phyloP scores from a whole-genome alignment of 2,797 vertebrate species.

The Phoeniculus purpureus region DNA sequence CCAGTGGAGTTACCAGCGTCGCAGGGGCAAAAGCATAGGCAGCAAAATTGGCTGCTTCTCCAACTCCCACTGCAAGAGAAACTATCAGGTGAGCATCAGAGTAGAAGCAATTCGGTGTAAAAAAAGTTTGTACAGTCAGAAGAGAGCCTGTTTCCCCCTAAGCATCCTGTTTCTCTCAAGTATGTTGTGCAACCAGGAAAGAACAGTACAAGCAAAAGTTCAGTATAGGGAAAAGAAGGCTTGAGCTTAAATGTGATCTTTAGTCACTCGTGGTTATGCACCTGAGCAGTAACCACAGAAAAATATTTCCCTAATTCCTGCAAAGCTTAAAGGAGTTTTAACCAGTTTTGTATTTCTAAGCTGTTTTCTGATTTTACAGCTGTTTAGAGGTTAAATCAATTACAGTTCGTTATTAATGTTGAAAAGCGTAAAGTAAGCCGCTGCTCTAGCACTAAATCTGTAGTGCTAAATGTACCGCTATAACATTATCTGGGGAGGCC shows the following conservation, averaged over 20 bases:
- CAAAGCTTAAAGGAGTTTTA: neutral
- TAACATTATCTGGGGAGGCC: neutral
- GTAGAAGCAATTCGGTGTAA: neutral
- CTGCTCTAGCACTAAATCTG: neutral
- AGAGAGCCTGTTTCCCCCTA: neutral
- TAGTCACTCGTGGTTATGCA: neutral
- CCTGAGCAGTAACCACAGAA: neutral
- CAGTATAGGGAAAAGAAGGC: neutral
- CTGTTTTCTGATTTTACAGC: neutral
- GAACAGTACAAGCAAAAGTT: neutral
- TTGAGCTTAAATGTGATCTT: neutral
- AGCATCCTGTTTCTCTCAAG: neutral
- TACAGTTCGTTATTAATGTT: neutral
- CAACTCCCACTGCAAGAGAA: conserved; percentile 84
- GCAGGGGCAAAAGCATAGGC: conserved; percentile 89
- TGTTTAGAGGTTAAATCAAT: neutral
- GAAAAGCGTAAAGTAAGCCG: neutral
- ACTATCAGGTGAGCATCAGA: neutral
- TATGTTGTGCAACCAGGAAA: neutral
- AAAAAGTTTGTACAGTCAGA: neutral
- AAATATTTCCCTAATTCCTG: neutral
- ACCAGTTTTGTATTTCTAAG: neutral
- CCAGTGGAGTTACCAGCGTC: conserved; percentile 88
- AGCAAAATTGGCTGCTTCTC: conserved; percentile 88
- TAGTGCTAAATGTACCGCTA: fast-evolving